Evolutionary conservation across 1,140 invertebrate genomes (phyloP).

Genomic region (Hyphantria cunea): DNA sequence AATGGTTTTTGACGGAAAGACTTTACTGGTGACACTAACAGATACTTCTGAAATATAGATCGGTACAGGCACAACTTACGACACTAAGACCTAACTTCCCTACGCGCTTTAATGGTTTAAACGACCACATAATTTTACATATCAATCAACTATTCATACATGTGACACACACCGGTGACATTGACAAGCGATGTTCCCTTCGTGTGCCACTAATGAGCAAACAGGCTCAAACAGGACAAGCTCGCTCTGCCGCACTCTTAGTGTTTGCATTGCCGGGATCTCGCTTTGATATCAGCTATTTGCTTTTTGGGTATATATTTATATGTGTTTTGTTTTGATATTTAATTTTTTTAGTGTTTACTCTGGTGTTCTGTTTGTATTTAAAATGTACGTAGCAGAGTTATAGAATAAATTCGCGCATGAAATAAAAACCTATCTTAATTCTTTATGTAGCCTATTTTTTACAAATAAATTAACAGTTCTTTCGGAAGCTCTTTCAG

Average conservation of each 20-base stretch:
- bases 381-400: not conserved
- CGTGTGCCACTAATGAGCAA: slow-evolving; percentile 37
- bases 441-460: too few relatives aligned
- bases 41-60: too few relatives aligned
- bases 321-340: not conserved
- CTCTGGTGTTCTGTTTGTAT: not conserved
- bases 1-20: too few relatives aligned
- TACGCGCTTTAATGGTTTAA: not conserved
- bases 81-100: too few relatives aligned
- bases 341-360: too few relatives aligned
- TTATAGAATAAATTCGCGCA: too few relatives aligned
- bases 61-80: too few relatives aligned
- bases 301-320: slow-evolving; percentile 3
- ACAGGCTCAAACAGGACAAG: slow-evolving; percentile 21
- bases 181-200: slow-evolving; percentile 26
- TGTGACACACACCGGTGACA: slow-evolving; percentile 6
- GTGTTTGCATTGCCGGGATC: slow-evolving; percentile 13
- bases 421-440: too few relatives aligned
- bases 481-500: too few relatives aligned
- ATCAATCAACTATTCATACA: slow-evolving; percentile 28
- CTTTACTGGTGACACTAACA: too few relatives aligned
- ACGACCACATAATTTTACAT: slow-evolving; percentile 10
- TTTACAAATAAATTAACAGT: too few relatives aligned
- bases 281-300: slow-evolving; percentile 26
- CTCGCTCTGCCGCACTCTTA: slow-evolving; percentile 19